phyloP scores from a whole-genome alignment of 1,140 invertebrate species.

The Bombus confusus region DNA sequence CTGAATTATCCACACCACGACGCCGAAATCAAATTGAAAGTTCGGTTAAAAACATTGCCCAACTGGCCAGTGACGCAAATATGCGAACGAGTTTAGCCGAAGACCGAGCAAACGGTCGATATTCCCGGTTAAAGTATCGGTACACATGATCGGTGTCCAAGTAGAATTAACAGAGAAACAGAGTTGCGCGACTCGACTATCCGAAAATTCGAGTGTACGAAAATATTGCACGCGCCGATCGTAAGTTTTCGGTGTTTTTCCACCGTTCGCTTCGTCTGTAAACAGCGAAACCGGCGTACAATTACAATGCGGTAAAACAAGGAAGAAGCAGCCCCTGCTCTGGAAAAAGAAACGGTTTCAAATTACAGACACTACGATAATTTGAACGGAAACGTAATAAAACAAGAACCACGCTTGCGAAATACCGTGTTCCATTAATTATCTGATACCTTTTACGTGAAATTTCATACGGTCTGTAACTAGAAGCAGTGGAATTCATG shows the following conservation, averaged over 20 bases:
- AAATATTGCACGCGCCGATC: constrained; percentile 5
- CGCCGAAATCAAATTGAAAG: neutral
- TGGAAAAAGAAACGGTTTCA: neutral
- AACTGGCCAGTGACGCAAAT: neutral
- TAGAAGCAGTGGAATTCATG: neutral
- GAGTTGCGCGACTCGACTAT: neutral
- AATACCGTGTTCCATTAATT: neutral
- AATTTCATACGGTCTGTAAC: neutral
- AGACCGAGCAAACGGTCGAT: neutral
- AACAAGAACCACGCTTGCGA: too few species aligned
- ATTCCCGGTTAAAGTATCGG: neutral
- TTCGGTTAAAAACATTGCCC: neutral
- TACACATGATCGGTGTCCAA: neutral
- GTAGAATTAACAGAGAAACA: neutral
- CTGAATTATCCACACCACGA: neutral
- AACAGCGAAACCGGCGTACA: neutral
- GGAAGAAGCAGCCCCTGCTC: too few species aligned
- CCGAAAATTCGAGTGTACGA: neutral
- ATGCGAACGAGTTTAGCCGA: neutral
- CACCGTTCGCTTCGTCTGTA: neutral
- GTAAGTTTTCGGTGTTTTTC: neutral
- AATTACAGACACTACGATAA: neutral
- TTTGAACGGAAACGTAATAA: neutral
- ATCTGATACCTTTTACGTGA: neutral
- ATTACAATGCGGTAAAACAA: neutral